phyloP scores from a whole-genome alignment of 2,113 vertebrate genomes.

The Chaetodon trifascialis region DNA sequence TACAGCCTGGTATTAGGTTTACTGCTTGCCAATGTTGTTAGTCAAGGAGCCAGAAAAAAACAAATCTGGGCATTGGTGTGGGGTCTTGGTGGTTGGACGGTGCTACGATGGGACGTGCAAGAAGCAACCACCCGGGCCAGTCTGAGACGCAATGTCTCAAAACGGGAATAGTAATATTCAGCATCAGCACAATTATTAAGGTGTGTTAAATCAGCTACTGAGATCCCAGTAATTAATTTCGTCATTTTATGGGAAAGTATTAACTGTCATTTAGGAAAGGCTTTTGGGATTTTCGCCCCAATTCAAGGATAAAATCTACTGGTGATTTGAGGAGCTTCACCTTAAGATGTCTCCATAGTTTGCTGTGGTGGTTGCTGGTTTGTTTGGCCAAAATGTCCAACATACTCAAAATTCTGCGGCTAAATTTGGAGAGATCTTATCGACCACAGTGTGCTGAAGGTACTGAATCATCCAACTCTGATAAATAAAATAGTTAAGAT shows the following conservation, averaged over 20 bases:
- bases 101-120: not conserved
- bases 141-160: not conserved
- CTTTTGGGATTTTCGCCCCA: not conserved
- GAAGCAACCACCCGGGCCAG: not conserved
- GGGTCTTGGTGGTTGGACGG: not conserved
- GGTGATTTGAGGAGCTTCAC: not conserved
- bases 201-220: not conserved
- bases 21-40: not conserved
- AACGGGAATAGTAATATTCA: not conserved
- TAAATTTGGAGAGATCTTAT: not conserved
- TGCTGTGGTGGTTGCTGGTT: not conserved
- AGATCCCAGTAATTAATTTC: not conserved
- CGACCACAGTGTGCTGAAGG: not conserved
- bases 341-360: not conserved
- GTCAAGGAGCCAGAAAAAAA: not conserved
- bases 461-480: not conserved
- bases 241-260: not conserved
- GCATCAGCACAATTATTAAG: not conserved
- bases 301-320: not conserved
- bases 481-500: not conserved
- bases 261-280: not conserved
- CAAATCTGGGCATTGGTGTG: not conserved
- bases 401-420: not conserved
- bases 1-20: not conserved
- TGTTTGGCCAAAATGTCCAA: not conserved